Evolutionary conservation across 1,140 invertebrate genomes (phyloP).

Genomic region (Bombus waltoni): DNA sequence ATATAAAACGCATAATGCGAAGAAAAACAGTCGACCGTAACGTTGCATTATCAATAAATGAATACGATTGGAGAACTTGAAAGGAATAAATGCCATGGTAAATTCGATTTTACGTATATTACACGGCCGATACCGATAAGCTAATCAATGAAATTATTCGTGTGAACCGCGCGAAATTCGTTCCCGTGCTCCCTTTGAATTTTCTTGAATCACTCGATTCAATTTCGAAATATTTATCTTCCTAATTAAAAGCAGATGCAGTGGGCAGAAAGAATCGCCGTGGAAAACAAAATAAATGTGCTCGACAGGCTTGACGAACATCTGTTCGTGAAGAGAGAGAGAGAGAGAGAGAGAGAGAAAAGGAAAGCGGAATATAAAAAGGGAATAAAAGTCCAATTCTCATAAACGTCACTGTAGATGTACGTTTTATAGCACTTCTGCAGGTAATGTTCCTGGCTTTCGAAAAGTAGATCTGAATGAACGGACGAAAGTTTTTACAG

Average conservation of each 20-base stretch:
- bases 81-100: neutral
- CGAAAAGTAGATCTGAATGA: conserved; percentile 42
- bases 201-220: neutral
- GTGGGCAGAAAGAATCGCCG: neutral
- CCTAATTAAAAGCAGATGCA: neutral
- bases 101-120: neutral
- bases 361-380: conserved; percentile 38
- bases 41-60: conserved; percentile 16
- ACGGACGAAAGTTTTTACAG: conserved; percentile 36
- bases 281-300: conserved; percentile 13
- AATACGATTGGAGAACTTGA: neutral
- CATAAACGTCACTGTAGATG: conserved; percentile 53
- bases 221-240: too few relatives aligned
- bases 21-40: neutral
- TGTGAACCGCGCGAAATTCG: neutral
- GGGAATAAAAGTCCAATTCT: conserved; percentile 47
- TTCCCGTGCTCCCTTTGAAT: neutral
- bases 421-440: conserved; percentile 46
- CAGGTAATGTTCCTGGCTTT: conserved; percentile 39
- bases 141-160: neutral
- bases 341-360: too few relatives aligned
- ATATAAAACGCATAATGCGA: neutral
- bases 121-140: neutral
- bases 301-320: conserved; percentile 5
- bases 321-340: conserved; percentile 16